These are phyloP conservation scores for Zosterops borbonicus DNA, from an alignment of 2,113 vertebrate genomes.

Conservation along the genomic window DNA sequence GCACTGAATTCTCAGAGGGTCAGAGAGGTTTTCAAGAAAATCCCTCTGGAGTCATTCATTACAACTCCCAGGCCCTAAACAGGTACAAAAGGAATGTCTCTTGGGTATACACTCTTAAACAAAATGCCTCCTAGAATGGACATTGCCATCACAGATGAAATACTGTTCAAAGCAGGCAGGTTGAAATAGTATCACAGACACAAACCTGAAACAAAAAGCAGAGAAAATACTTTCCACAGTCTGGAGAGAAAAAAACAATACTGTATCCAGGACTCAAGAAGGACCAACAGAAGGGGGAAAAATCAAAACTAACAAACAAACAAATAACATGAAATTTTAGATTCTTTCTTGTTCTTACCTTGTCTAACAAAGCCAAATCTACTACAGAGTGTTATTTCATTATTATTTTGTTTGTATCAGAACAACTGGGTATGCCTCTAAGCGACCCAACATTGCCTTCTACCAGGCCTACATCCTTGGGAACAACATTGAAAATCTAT, in stretches of 20 bases:
- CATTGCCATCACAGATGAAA: neutral
- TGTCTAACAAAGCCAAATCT: neutral
- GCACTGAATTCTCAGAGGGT: neutral
- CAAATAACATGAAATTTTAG: neutral
- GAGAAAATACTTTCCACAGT: neutral
- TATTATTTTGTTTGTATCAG: neutral
- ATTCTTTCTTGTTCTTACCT: neutral
- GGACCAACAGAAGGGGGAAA: fast-evolving
- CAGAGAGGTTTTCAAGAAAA: neutral
- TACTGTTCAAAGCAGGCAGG: neutral
- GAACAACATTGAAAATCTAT: neutral
- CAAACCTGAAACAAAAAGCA: neutral
- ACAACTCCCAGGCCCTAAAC: neutral
- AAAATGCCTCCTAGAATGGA: neutral
- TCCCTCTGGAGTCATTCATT: neutral
- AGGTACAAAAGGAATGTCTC: neutral
- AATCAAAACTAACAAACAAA: neutral
- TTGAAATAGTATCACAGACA: neutral
- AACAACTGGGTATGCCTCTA: neutral
- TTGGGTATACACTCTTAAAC: neutral
- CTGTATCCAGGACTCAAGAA: neutral
- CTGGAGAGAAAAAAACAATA: neutral
- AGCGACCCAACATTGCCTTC: neutral
- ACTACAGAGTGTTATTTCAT: neutral
- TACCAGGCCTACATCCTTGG: neutral